phyloP scores from a whole-genome alignment of 2,888 invertebrate genomes.

The Apodemia mormo region DNA sequence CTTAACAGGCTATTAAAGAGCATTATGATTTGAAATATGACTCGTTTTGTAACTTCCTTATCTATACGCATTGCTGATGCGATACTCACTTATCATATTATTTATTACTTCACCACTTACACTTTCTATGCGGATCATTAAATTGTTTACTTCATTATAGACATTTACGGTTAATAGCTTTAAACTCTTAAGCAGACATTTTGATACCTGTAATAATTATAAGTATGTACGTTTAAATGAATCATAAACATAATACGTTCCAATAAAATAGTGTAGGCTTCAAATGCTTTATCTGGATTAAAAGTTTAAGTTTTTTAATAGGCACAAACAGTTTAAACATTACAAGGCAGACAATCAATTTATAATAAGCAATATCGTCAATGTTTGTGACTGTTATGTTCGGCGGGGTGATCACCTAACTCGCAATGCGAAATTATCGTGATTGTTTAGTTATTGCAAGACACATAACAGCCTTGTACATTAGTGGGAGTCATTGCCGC shows the following conservation, averaged over 20 bases:
- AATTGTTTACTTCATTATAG: conserved; percentile 24
- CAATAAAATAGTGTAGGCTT: neutral
- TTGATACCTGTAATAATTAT: neutral
- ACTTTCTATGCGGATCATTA: conserved; percentile 33
- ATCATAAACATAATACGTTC: neutral
- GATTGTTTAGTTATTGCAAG: too few species aligned
- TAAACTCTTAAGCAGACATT: neutral
- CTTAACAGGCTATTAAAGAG: conserved; percentile 28
- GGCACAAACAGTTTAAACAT: too few species aligned
- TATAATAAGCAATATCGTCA: too few species aligned
- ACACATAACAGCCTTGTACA: too few species aligned
- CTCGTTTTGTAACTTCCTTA: conserved; percentile 32
- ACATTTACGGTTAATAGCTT: conserved; percentile 15
- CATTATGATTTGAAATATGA: conserved; percentile 30
- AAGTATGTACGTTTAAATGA: neutral
- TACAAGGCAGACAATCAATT: too few species aligned
- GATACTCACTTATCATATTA: conserved; percentile 24
- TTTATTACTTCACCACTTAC: conserved; percentile 30
- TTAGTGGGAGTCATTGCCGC: too few species aligned
- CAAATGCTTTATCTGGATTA: too few species aligned
- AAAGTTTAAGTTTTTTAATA: too few species aligned
- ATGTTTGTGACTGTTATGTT: too few species aligned
- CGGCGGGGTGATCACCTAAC: too few species aligned
- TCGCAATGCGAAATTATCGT: too few species aligned
- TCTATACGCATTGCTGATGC: conserved; percentile 26